These are phyloP conservation scores for Drosophila heteroneura DNA, from an alignment of 2,888 invertebrate genomes.

Conservation along the genomic window DNA sequence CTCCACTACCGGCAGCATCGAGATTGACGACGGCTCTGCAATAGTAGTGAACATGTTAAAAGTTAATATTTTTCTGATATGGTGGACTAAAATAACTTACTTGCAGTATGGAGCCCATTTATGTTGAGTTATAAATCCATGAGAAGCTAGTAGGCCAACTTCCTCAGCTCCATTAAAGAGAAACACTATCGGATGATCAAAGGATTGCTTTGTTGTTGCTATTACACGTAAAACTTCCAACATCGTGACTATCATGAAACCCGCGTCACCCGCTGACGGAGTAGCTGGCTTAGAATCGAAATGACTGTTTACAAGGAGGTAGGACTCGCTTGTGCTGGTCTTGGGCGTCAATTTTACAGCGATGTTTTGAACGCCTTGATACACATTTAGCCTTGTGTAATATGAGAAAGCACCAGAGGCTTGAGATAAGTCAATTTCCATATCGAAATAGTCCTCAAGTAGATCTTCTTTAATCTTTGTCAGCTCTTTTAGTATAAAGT, in stretches of 20 bases:
- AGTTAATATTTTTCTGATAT: background rate
- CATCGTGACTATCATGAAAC: slow-evolving; percentile 88
- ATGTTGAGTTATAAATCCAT: slow-evolving; percentile 90
- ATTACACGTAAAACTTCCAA: slow-evolving; percentile 86
- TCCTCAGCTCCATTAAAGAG: slow-evolving; percentile 90
- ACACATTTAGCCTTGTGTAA: slow-evolving; percentile 66
- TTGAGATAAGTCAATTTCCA: slow-evolving; percentile 80
- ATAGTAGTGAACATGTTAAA: background rate
- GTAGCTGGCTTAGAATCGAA: slow-evolving; percentile 96
- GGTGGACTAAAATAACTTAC: slow-evolving; percentile 17
- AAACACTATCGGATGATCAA: slow-evolving; percentile 88
- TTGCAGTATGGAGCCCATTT: slow-evolving; percentile 91
- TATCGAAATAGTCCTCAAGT: slow-evolving; percentile 68
- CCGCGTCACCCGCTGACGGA: slow-evolving; percentile 86
- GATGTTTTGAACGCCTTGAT: slow-evolving; percentile 82
- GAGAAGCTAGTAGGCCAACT: slow-evolving; percentile 88
- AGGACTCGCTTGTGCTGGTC: slow-evolving; percentile 59
- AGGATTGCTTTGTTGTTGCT: slow-evolving; percentile 83
- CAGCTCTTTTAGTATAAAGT: slow-evolving; percentile 83
- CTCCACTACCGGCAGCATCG: slow-evolving; percentile 96
- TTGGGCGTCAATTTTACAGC: slow-evolving; percentile 79
- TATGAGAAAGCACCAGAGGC: slow-evolving; percentile 73
- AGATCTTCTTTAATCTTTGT: slow-evolving; percentile 64
- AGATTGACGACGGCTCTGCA: slow-evolving; percentile 92
- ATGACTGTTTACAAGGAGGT: slow-evolving; percentile 91